These are phyloP conservation scores for Drosophila lacicola DNA, from an alignment of 2,888 invertebrate species.

Conservation along the genomic window DNA sequence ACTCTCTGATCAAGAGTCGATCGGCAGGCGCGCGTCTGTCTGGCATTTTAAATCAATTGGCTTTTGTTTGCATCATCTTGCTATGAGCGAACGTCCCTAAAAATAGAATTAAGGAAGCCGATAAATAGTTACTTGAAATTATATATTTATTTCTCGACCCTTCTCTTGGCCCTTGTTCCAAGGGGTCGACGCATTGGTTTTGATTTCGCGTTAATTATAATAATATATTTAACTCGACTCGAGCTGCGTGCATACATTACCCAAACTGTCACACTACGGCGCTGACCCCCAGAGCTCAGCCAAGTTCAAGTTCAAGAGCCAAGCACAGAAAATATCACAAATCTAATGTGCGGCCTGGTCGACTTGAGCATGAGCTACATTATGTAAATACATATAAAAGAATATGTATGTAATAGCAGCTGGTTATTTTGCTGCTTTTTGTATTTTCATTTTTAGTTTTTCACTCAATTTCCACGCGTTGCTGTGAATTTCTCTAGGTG, in stretches of 20 bases:
- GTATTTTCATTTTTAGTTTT: no score
- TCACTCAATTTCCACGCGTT: no score
- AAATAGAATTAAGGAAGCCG: constrained; percentile 27
- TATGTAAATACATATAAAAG: no score
- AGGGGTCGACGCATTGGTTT: neutral
- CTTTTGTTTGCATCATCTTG: constrained; percentile 2
- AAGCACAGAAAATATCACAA: neutral
- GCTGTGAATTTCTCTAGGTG: no score
- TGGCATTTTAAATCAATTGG: constrained; percentile 48
- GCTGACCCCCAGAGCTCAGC: neutral
- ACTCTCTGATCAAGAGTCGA: no score
- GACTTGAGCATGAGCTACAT: neutral
- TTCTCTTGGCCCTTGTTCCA: no score
- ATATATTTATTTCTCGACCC: neutral
- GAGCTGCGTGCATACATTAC: no score
- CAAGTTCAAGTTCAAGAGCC: constrained; percentile 23
- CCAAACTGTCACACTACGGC: neutral
- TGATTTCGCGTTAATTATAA: constrained; percentile 21
- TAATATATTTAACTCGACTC: constrained; percentile 15
- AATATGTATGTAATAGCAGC: no score
- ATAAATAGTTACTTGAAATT: neutral
- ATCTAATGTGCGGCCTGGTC: neutral
- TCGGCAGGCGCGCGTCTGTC: constrained; percentile 78
- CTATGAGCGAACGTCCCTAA: constrained; percentile 18
- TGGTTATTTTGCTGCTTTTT: no score